phyloP scores from a whole-genome alignment of 2,888 invertebrate species.

The Cenopis cana region DNA sequence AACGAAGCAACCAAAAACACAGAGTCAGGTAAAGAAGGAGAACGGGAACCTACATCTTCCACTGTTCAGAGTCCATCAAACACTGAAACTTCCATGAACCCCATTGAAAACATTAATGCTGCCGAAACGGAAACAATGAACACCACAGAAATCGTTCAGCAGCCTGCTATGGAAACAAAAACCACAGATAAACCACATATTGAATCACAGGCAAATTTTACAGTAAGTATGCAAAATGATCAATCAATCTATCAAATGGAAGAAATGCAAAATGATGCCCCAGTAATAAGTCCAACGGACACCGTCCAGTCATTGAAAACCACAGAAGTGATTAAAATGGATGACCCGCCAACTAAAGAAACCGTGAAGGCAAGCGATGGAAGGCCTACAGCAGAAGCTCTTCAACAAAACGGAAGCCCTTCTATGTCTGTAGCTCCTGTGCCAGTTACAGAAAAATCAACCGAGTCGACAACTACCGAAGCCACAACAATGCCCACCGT shows the following conservation, averaged over 20 bases:
- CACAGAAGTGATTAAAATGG: slow-evolving; percentile 20
- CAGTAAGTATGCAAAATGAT: slow-evolving; percentile 16
- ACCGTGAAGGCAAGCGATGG: slow-evolving; percentile 53
- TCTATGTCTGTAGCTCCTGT: slow-evolving; percentile 45
- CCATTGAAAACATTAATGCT: slow-evolving; percentile 6
- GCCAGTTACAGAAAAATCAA: slow-evolving; percentile 53
- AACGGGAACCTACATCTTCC: slow-evolving; percentile 4
- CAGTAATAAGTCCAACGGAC: slow-evolving; percentile 22
- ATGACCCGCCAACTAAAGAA: slow-evolving; percentile 17
- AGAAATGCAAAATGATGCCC: slow-evolving; percentile 31
- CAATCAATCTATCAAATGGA: slow-evolving; percentile 18
- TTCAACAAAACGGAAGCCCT: slow-evolving; percentile 64
- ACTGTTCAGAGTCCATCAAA: background rate
- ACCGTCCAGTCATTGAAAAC: slow-evolving; percentile 27
- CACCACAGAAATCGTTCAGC: slow-evolving; percentile 13
- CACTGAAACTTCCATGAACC: slow-evolving; percentile 11
- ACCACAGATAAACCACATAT: background rate
- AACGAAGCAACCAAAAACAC: background rate
- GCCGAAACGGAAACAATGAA: slow-evolving; percentile 13
- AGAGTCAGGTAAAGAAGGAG: background rate
- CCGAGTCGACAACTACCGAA: slow-evolving; percentile 52
- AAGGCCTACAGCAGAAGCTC: slow-evolving; percentile 67
- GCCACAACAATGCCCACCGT: slow-evolving; percentile 41
- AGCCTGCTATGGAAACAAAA: background rate
- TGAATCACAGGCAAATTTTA: slow-evolving; percentile 1